phyloP scores from a whole-genome alignment of 1,140 invertebrate species.

The Zaprionus vittiger region DNA sequence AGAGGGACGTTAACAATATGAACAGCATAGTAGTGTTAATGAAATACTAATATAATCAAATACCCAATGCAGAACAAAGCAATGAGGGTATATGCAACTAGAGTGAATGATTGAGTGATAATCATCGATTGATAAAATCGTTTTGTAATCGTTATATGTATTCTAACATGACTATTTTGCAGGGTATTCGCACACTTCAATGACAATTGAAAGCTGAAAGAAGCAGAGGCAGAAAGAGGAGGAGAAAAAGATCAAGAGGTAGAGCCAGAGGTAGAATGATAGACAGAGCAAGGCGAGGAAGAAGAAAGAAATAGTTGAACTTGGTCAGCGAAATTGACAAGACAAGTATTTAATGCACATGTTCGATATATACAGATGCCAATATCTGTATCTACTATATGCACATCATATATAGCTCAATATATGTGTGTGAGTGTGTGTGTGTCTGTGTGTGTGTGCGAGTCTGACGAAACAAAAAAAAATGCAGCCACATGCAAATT shows the following conservation, averaged over 20 bases:
- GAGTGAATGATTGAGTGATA: background rate
- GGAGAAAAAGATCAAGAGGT: too few relatives aligned
- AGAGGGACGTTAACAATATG: background rate
- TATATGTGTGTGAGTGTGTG: too few relatives aligned
- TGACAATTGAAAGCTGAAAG: too few relatives aligned
- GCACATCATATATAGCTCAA: background rate
- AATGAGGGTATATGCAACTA: background rate
- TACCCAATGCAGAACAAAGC: background rate
- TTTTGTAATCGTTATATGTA: background rate
- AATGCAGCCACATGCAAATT: constrained; percentile 54
- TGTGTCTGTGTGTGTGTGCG: too few relatives aligned
- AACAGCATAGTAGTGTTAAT: background rate
- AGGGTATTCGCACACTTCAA: too few relatives aligned
- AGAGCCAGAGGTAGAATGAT: too few relatives aligned
- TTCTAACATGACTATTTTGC: too few relatives aligned
- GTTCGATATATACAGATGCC: constrained; percentile 4
- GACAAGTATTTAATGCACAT: background rate
- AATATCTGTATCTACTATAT: background rate
- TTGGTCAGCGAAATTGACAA: constrained; percentile 43
- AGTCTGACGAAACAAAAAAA: constrained; percentile 28
- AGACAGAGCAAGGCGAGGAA: too few relatives aligned
- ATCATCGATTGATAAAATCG: background rate
- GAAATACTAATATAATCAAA: background rate
- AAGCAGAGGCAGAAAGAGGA: background rate
- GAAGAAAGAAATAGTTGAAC: constrained; percentile 20